phyloP scores from a whole-genome alignment of 1,140 invertebrate species.

The Nephila pilipes region DNA sequence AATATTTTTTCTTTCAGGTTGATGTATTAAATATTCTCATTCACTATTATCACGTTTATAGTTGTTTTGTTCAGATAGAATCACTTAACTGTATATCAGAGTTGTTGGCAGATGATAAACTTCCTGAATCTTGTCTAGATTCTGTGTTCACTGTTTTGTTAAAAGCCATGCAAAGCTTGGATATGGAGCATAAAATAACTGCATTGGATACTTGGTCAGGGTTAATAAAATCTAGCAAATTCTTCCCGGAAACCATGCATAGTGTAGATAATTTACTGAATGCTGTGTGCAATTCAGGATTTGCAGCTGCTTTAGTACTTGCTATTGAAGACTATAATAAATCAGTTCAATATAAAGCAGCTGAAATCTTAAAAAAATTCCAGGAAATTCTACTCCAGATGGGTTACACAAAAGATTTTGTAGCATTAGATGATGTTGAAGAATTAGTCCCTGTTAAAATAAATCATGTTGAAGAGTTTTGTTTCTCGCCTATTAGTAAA shows the following conservation, averaged over 20 bases:
- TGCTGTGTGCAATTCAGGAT: constrained; percentile 17
- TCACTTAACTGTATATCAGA: not conserved
- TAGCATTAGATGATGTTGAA: not conserved
- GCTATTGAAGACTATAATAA: constrained; percentile 27
- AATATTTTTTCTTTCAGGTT: constrained; percentile 20
- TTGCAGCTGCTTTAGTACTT: constrained; percentile 17
- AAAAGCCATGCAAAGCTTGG: constrained; percentile 1
- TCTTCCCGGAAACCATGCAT: not conserved
- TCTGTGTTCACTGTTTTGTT: not conserved
- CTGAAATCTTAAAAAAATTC: constrained; percentile 16
- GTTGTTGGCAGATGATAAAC: not conserved
- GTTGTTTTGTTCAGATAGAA: constrained; percentile 31
- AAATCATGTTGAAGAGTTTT: not conserved
- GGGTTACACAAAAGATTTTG: not conserved
- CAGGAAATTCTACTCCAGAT: not conserved
- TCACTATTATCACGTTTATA: not conserved
- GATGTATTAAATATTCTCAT: not conserved
- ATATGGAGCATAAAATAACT: not conserved
- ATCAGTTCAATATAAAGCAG: constrained; percentile 4
- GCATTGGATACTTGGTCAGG: not conserved
- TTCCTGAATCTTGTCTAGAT: not conserved
- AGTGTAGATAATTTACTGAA: not conserved
- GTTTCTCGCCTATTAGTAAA: not conserved
- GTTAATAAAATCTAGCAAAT: not conserved
- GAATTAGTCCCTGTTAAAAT: not conserved